Evolutionary conservation across 2,113 vertebrate genomes (phyloP).

Genomic region (Desmodus rotundus): DNA sequence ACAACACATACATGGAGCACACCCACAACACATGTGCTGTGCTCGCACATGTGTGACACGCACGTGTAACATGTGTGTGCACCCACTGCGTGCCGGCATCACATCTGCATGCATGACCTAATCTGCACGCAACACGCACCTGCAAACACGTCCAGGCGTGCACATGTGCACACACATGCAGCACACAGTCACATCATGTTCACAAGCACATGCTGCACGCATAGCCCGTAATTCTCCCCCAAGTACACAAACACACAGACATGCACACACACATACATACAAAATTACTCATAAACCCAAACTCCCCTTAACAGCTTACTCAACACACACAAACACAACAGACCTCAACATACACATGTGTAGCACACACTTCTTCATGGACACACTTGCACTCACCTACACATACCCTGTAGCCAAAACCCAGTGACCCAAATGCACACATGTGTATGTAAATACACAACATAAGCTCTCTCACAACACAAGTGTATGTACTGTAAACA

Average conservation of each 20-base stretch:
- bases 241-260: no score
- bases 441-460: not conserved
- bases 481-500: not conserved
- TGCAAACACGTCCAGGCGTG: not conserved
- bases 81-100: no score
- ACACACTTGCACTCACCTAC: not conserved
- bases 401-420: not conserved
- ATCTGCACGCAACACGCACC: not conserved
- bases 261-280: not conserved
- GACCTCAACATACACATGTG: not conserved
- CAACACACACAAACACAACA: not conserved
- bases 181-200: not conserved
- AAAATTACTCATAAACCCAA: not conserved
- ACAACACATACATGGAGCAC: not conserved
- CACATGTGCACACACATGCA: not conserved
- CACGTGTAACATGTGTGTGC: no score
- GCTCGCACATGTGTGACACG: accelerated
- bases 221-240: not conserved
- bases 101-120: not conserved
- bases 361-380: not conserved
- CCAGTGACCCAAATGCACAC: not conserved
- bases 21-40: not conserved
- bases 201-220: not conserved
- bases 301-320: not conserved
- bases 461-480: not conserved